A percentile compares a stretch with the other conserved stretches of the same genome.
These are phyloP conservation scores for Nephrocerus scutellatus DNA, from an alignment of 2,888 invertebrate genomes.

Conservation along the genomic window DNA sequence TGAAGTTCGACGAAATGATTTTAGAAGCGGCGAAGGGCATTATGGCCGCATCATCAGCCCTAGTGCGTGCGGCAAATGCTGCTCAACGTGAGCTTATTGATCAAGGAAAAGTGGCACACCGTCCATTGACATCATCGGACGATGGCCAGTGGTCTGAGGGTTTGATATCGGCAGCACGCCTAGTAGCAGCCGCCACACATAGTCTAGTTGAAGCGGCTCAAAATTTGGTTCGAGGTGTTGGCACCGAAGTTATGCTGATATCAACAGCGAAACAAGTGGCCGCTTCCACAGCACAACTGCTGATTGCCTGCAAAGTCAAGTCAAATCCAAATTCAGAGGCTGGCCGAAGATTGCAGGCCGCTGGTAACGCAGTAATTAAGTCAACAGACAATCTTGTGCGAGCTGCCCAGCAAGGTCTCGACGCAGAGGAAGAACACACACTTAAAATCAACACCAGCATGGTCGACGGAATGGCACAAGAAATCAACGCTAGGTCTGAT, in stretches of 20 bases:
- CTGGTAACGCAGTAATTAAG: constrained; percentile 93
- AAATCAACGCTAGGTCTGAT: constrained; percentile 83
- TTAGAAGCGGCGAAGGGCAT: constrained; percentile 96
- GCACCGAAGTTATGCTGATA: constrained; percentile 91
- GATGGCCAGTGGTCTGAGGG: constrained; percentile 99
- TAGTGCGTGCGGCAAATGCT: constrained; percentile 93
- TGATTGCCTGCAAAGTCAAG: constrained; percentile 98
- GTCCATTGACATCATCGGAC: constrained; percentile 78
- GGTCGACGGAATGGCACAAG: constrained; percentile 96
- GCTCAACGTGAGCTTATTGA: constrained; percentile 94
- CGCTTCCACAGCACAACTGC: constrained; percentile 90
- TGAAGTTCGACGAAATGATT: constrained; percentile 99
- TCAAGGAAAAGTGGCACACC: constrained; percentile 78
- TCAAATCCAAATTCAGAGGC: constrained; percentile 93
- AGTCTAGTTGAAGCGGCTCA: constrained; percentile 97
- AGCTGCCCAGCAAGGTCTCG: constrained; percentile 88
- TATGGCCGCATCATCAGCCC: constrained; percentile 91
- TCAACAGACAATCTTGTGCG: constrained; percentile 96
- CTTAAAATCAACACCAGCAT: constrained; percentile 84
- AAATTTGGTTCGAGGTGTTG: constrained; percentile 85
- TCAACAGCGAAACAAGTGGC: constrained; percentile 96
- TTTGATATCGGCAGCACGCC: constrained; percentile 85
- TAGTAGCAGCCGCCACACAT: constrained; percentile 97
- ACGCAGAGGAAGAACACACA: constrained; percentile 84
- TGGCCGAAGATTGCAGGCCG: constrained; percentile 82